A percentile compares a stretch with the other conserved stretches of the same genome.
Evolutionary conservation across 2,797 vertebrate species (phyloP).

Genomic region (Melanotaenia pygmaea): DNA sequence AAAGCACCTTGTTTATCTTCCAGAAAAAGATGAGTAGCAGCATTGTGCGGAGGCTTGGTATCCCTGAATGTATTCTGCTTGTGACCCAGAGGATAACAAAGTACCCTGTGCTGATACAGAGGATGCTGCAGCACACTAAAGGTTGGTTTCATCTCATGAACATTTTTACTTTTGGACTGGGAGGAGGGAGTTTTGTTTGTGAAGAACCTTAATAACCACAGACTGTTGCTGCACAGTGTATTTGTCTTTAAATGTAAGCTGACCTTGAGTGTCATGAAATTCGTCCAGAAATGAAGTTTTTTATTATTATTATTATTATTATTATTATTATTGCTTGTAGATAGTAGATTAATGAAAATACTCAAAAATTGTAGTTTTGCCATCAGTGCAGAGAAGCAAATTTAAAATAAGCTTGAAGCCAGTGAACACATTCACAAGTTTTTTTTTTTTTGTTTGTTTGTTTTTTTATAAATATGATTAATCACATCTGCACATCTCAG

Average conservation of each 20-base stretch:
- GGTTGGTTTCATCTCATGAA: conserved; percentile 75
- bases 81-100: conserved; percentile 99
- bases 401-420: background rate
- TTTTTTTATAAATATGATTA: background rate
- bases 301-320: no score
- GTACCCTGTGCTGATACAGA: conserved; percentile 94
- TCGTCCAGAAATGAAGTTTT: no score
- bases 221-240: background rate
- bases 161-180: background rate
- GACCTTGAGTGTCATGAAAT: no score
- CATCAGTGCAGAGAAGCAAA: background rate
- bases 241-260: no score
- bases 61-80: conserved; percentile 95
- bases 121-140: conserved; percentile 93
- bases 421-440: background rate
- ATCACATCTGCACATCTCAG: conserved; percentile 3
- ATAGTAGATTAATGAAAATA: background rate
- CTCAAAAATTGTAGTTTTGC: background rate
- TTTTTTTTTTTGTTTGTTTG: background rate
- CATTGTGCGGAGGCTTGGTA: conserved; percentile 91
- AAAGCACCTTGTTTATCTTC: conserved; percentile 49
- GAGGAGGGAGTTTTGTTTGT: conserved; percentile 1
- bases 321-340: background rate
- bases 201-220: background rate
- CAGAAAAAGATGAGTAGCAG: conserved; percentile 98